Base-by-base conservation (phyloP, 92 coral and sea anemone species). In the Palythoa grandiflora region DNA sequence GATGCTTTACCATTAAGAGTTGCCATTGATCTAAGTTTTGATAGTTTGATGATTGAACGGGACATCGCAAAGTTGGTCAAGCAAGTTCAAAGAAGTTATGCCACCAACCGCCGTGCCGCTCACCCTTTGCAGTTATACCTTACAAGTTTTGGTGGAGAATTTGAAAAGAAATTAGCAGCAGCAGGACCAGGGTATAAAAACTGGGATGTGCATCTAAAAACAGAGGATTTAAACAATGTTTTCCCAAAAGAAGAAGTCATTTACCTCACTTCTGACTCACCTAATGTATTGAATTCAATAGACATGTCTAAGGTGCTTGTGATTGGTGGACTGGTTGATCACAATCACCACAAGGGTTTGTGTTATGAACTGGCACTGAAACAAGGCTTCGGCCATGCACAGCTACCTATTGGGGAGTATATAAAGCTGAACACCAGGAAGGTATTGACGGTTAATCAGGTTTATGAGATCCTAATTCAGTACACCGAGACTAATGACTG, bases 311-410 rank as follows among this genome's bases (percentile, higher is more conserved):
- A 97, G 87, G 92, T 91, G 9, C 93, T 93, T 84, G 91, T 97
- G 12, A 97, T 97, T 52, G 99, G 99, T 1, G 99, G 99, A 3
- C 95, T 97, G 40, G 99, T 97, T 2, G 99, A 97, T 75, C 99
- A 97, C 72, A 97, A 97, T 53, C 98, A 97, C 79, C 98, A 94
- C 73, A 97, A 95, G 83, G 99, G 99, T 1, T 59, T 94, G 53
- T 97, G 99, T 75, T 92, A 93, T 79, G 77, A 88, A 54, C 87
- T 88, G 37, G 99, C 99, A 1, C 90, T 89, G 1, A 87, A 92
- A 53, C 93, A 90, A 47, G 93, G 94, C 6, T 78, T 97, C 13
- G 89, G 79, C 14, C 99, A 97, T 84, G 99, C 98, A 16, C 98
- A 95, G 83, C 81, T 97, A 57, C 99, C 99, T 8, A 91, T 97